Base-by-base conservation (phyloP, 2,797 vertebrate genomes). In the Hemitrygon akajei region DNA sequence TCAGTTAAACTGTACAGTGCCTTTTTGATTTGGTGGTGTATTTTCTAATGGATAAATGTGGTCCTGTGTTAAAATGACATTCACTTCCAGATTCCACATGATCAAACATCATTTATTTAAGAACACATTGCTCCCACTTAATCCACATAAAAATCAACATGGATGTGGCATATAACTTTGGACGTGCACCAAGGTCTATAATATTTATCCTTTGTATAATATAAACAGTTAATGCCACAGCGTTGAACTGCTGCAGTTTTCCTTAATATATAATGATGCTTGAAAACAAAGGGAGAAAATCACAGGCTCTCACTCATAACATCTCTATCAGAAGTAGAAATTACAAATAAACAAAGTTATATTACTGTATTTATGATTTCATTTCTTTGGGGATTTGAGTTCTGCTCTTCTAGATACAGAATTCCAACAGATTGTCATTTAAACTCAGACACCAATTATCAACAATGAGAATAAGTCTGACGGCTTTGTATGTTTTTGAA, bases 331-430 rank as follows among this genome's bases (percentile, higher is more conserved):
- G 47, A 22, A 30, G 3, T 34, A n/a, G 16, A 79, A 69, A 34
- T 69, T 69, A 89, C n/a, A 25, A 69, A 93, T 76, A 75, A 89
- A 92, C 91, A 56, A 92, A 75, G 37, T 75, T 5, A 93, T 93
- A 56, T 76, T 75, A 47, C 47, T 3, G 4, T 47, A 93, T 58
- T 75, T 93, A 76, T 93, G 37, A 92, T 40, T 91, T 7, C 69
- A 40, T 92, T 14, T 92, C 91, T 75, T 56, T 73, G 47, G 25
- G 71, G 25, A 73, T 76, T 93, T 73, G 56, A 93, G 76, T 93
- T 93, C 71, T 76, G 14, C 71, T n/a, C 71, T 25, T 58, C 91
- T 14, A 40, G 2, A 86, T 25, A 10, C 25, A 86, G 14, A 27
- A 40, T 56, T 47, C 18, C 69, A 75, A 37, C 91, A 92, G 37